Percentiles rank a stretch among this genome's conserved stretches.
These are phyloP conservation scores for Sarcophaga subvicina DNA, from an alignment of 2,888 invertebrate genomes.

Conservation along the genomic window DNA sequence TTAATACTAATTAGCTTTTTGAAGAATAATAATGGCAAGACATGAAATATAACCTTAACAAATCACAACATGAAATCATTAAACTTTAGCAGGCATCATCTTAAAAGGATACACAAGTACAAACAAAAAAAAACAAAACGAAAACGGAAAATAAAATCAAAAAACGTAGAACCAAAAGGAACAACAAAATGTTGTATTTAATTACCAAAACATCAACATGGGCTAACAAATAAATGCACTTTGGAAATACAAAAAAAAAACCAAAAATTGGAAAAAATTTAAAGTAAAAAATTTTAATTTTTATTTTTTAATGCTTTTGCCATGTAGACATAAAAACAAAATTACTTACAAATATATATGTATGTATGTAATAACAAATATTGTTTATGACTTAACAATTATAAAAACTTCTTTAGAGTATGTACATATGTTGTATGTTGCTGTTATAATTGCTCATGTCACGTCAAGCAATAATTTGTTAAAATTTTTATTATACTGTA, in stretches of 20 bases:
- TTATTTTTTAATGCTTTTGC: too few species aligned
- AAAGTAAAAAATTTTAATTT: too few species aligned
- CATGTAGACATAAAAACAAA: too few species aligned
- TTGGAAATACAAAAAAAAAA: constrained; percentile 1
- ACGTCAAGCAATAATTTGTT: constrained; percentile 52
- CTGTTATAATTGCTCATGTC: constrained; percentile 30
- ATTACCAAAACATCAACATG: constrained; percentile 33
- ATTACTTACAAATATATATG: too few species aligned
- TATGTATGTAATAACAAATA: constrained; percentile 21
- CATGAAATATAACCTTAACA: constrained; percentile 54
- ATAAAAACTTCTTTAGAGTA: constrained; percentile 25
- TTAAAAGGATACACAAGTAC: too few species aligned
- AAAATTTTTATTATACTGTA: neutral
- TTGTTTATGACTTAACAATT: constrained; percentile 52
- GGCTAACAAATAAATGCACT: constrained; percentile 52
- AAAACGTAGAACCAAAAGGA: neutral
- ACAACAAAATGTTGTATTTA: constrained; percentile 12
- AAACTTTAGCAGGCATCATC: constrained; percentile 20
- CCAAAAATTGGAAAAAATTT: too few species aligned
- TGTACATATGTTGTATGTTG: constrained; percentile 12
- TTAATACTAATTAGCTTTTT: constrained; percentile 46
- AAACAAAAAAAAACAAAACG: neutral
- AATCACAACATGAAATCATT: constrained; percentile 57
- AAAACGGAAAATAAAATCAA: neutral
- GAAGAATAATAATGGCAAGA: constrained; percentile 46